Conservation (phyloP, 2,797 vertebrate genomes). For the Amniataba percoides region DNA sequence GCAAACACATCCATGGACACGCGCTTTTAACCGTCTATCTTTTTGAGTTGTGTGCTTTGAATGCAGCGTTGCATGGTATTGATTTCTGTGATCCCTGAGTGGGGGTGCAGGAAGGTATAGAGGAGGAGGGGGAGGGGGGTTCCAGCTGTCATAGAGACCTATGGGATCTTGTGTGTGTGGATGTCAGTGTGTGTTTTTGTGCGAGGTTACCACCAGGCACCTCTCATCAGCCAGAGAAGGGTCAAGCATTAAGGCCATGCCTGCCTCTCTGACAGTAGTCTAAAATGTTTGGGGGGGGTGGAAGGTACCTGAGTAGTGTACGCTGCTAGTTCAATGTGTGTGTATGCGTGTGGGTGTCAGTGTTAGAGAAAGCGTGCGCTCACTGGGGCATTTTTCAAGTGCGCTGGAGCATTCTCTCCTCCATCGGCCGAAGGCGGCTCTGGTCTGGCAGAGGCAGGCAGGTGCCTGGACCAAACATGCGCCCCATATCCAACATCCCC, state of each 20-base stretch:
- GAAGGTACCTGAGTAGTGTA: constrained; percentile 49
- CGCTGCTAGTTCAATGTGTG: constrained; percentile 36
- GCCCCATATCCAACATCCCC: constrained; percentile 59
- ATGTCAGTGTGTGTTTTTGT: constrained; percentile 43
- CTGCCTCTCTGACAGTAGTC: constrained; percentile 61
- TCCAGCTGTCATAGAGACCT: constrained; percentile 66
- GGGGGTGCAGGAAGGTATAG: constrained; percentile 20
- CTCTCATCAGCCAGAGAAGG: constrained; percentile 60
- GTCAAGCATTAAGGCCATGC: constrained; percentile 68
- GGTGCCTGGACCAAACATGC: constrained; percentile 74
- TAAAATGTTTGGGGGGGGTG: constrained; percentile 32
- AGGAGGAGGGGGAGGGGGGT: constrained; percentile 9
- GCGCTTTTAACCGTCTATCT: constrained; percentile 1
- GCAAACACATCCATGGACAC: constrained; percentile 21
- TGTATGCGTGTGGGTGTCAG: constrained; percentile 21
- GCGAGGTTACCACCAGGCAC: constrained; percentile 41
- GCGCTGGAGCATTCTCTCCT: constrained; percentile 71
- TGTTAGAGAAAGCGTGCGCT: constrained; percentile 31
- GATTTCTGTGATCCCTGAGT: constrained; percentile 43
- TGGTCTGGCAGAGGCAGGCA: constrained; percentile 66
- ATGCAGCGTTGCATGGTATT: constrained; percentile 53
- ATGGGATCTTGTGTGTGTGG: constrained; percentile 47
- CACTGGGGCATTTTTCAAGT: constrained; percentile 79
- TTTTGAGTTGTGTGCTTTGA: constrained; percentile 31
- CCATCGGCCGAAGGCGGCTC: constrained; percentile 53